These are phyloP conservation scores for Artemisiospiza belli DNA, from an alignment of 2,113 vertebrate species.

Conservation along the genomic window DNA sequence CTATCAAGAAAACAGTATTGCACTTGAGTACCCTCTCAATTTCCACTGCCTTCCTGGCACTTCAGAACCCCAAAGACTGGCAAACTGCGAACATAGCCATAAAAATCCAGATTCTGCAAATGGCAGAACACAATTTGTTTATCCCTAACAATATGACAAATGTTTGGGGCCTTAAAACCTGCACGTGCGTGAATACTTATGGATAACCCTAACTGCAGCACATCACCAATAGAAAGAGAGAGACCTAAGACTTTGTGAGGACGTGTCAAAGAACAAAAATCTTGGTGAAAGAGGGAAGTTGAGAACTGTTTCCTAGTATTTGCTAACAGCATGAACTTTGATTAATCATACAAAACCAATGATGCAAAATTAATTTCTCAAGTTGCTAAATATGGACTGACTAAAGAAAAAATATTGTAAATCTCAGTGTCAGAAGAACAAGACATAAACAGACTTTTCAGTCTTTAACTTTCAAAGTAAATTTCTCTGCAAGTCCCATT, in stretches of 20 bases:
- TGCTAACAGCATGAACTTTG: accelerated
- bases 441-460: slow-evolving; percentile 17
- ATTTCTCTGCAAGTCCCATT: background rate
- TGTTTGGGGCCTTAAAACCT: background rate
- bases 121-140: background rate
- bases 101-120: background rate
- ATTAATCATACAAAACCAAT: slow-evolving; percentile 1
- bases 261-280: background rate
- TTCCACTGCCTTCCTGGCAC: background rate
- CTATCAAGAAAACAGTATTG: background rate
- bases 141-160: background rate
- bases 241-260: background rate
- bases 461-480: background rate
- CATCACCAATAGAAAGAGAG: background rate
- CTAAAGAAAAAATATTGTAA: background rate
- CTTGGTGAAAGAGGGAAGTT: background rate
- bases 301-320: slow-evolving; percentile 14
- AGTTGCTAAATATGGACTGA: slow-evolving; percentile 6
- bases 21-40: background rate
- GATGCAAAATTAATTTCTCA: slow-evolving; percentile 20
- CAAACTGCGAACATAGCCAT: background rate
- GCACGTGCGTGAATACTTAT: background rate
- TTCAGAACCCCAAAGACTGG: background rate
- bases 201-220: background rate
- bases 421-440: background rate